Conservation (phyloP, 2,113 vertebrate genomes). For the Centropus bengalensis region DNA sequence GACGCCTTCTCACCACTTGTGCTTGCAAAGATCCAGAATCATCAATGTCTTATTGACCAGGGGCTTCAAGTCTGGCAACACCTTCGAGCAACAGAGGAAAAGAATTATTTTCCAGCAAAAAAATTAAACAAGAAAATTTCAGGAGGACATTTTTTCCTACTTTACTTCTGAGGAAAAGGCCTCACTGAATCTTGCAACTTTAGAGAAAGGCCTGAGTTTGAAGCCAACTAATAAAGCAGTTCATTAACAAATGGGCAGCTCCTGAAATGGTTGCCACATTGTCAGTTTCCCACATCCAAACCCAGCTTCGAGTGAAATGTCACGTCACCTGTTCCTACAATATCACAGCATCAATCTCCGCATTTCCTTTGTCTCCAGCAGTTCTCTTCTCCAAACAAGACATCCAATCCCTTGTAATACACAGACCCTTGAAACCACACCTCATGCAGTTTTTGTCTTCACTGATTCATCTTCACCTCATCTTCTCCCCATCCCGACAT, state of each 20-base stretch:
- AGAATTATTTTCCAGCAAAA: not conserved
- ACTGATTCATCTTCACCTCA: not conserved
- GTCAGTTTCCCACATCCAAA: constrained; percentile 5
- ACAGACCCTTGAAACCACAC: not conserved
- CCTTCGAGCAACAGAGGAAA: not conserved
- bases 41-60: not conserved
- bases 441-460: not conserved
- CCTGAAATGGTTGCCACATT: not conserved
- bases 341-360: not conserved
- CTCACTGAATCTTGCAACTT: not conserved
- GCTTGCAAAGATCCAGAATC: not conserved
- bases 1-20: not conserved
- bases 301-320: not conserved
- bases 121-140: not conserved
- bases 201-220: constrained; percentile 14
- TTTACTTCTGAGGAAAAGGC: not conserved
- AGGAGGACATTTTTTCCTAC: not conserved
- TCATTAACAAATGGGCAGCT: constrained; percentile 37
- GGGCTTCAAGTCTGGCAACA: not conserved
- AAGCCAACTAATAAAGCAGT: constrained; percentile 6
- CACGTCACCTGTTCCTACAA: not conserved
- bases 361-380: not conserved
- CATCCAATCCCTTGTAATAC: not conserved
- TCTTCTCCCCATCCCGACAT: not conserved
- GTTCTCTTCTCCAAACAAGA: not conserved